Percentiles rank a stretch among this genome's conserved stretches.
phyloP scores from a whole-genome alignment of 2,797 vertebrate genomes.

The Myripristis murdjan region DNA sequence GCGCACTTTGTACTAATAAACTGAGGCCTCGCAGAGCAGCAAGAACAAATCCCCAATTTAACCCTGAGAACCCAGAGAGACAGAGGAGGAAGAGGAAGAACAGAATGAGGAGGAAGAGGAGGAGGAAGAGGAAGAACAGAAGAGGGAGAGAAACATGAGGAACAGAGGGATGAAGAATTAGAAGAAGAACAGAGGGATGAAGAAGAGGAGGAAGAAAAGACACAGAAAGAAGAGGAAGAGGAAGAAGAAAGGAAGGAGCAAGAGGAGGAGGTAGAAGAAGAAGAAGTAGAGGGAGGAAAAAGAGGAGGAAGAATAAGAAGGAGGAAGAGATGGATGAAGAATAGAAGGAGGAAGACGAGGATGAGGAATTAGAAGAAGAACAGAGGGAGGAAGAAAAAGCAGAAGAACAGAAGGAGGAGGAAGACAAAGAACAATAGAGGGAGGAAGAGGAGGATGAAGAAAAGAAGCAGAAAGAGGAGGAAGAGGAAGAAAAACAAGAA shows the following conservation, averaged over 20 bases:
- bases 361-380: no score
- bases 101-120: conserved; percentile 23
- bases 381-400: no score
- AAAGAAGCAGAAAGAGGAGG: no score
- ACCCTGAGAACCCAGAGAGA: conserved; percentile 65
- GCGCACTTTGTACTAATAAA: conserved; percentile 40
- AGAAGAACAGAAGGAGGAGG: no score
- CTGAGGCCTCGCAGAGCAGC: conserved; percentile 54
- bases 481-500: no score
- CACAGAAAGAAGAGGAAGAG: neutral
- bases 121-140: neutral
- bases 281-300: neutral
- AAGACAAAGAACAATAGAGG: no score
- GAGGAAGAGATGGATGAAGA: no score
- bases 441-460: no score
- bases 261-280: neutral
- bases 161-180: conserved; percentile 5
- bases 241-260: neutral
- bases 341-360: no score
- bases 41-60: conserved; percentile 72
- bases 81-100: conserved; percentile 20
- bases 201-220: neutral
- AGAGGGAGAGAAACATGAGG: neutral
- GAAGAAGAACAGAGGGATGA: neutral
- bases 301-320: no score